Conservation (phyloP, 2,113 vertebrate genomes). For the Austrofundulus limnaeus region DNA sequence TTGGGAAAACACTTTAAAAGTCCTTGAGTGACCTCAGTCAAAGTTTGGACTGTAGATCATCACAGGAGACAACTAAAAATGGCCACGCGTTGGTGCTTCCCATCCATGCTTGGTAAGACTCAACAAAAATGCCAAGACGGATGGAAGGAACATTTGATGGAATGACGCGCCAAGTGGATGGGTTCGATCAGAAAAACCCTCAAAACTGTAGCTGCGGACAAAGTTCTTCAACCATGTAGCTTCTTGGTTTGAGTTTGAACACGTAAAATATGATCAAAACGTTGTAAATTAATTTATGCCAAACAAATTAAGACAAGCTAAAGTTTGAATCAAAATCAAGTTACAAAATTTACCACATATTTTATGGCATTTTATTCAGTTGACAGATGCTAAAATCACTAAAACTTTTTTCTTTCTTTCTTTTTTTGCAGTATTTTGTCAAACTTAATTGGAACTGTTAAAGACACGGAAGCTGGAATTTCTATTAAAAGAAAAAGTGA, state of each 20-base stretch:
- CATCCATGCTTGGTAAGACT: not conserved
- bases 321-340: not conserved
- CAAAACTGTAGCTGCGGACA: not conserved
- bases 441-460: too few relatives aligned
- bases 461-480: too few relatives aligned
- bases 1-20: too few relatives aligned
- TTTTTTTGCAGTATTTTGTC: too few relatives aligned
- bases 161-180: not conserved
- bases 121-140: not conserved
- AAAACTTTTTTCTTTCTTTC: too few relatives aligned
- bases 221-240: not conserved
- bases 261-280: not conserved
- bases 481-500: too few relatives aligned
- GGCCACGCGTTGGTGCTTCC: not conserved
- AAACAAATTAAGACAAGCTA: not conserved
- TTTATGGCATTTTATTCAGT: too few relatives aligned
- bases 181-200: not conserved
- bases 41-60: not conserved
- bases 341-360: too few relatives aligned
- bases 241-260: not conserved
- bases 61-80: not conserved
- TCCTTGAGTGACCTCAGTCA: not conserved
- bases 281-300: too few relatives aligned
- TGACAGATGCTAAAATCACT: too few relatives aligned
- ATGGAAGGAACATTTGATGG: not conserved